Conservation (phyloP, 2,113 vertebrate genomes). For the Brienomyrus brachyistius region DNA sequence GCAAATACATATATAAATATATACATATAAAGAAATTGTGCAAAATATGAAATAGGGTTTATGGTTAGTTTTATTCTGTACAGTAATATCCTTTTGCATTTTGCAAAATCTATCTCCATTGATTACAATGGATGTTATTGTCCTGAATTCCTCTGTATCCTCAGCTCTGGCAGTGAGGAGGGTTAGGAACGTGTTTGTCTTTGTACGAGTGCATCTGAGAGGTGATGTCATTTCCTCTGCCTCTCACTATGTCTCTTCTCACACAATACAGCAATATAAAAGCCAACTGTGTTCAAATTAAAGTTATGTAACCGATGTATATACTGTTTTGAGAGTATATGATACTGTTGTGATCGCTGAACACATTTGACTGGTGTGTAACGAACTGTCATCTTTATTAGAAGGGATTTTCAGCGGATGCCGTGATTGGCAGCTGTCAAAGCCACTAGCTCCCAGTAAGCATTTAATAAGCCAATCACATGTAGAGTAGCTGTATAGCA, state of each 20-base stretch:
- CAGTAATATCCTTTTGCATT: slow-evolving; percentile 57
- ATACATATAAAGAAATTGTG: slow-evolving; percentile 20
- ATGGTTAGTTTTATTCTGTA: slow-evolving; percentile 46
- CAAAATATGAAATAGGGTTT: slow-evolving; percentile 30
- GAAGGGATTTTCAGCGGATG: background rate
- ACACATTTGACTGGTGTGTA: background rate
- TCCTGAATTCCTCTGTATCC: slow-evolving; percentile 41
- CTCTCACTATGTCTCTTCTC: slow-evolving; percentile 20
- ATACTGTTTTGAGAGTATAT: background rate
- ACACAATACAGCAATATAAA: slow-evolving; percentile 32
- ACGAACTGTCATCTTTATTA: background rate
- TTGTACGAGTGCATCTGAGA: slow-evolving; percentile 37
- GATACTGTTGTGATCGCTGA: background rate
- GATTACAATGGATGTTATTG: slow-evolving; percentile 61
- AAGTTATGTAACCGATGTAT: background rate
- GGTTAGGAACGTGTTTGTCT: slow-evolving; percentile 37
- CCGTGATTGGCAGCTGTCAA: background rate
- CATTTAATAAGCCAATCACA: background rate
- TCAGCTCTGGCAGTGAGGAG: slow-evolving; percentile 47
- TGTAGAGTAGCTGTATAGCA: background rate
- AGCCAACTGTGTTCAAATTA: slow-evolving; percentile 23
- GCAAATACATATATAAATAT: slow-evolving; percentile 40
- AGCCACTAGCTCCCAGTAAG: background rate
- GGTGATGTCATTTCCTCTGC: slow-evolving; percentile 28
- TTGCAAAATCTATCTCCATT: slow-evolving; percentile 67